These are phyloP conservation scores for Globia sparganii DNA, from an alignment of 2,888 invertebrate species.

Conservation along the genomic window DNA sequence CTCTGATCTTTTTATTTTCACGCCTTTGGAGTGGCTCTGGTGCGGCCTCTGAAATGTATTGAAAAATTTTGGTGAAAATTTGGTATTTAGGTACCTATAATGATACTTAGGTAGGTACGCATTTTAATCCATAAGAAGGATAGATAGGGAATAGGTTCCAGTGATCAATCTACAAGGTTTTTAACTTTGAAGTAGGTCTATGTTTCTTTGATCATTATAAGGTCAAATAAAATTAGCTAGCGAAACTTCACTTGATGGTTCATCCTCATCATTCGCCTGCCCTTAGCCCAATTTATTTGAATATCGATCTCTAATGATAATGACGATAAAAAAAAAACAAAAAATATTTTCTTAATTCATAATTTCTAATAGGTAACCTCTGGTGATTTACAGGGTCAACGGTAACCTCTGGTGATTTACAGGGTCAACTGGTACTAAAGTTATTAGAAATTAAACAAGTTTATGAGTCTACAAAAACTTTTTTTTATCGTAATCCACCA, in stretches of 20 bases:
- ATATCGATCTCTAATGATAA: neutral
- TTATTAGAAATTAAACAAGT: neutral
- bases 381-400: neutral
- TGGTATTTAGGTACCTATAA: no score
- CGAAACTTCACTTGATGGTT: neutral
- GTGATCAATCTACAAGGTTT: neutral
- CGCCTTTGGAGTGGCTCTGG: constrained; percentile 78
- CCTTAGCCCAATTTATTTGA: no score
- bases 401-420: no score
- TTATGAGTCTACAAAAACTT: neutral
- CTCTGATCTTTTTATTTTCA: constrained; percentile 77
- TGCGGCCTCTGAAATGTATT: constrained; percentile 71
- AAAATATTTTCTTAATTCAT: no score
- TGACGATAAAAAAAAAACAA: neutral
- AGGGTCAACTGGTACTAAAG: neutral
- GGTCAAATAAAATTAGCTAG: neutral
- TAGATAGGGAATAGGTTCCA: neutral
- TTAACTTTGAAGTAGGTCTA: neutral
- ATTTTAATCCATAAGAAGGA: neutral
- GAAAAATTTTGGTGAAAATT: no score
- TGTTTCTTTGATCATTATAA: neutral
- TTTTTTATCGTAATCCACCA: neutral
- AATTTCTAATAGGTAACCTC: no score
- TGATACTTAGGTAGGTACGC: neutral
- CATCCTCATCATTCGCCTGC: neutral